Base-by-base conservation (phyloP, 2,113 vertebrate species). In the Circaetus cinerascens region DNA sequence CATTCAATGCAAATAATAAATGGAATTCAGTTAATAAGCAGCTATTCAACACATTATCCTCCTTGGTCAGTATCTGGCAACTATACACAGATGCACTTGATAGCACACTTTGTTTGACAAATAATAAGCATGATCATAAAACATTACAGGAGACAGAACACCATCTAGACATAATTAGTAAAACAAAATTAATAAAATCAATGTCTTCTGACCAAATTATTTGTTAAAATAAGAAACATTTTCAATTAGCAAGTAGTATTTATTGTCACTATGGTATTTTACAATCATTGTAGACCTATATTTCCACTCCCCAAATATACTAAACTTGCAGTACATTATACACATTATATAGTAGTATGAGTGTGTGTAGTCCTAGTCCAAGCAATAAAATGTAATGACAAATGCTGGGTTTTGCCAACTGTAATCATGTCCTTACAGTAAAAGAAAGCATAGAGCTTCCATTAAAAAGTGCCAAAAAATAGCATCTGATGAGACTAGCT, bases 61-160 rank as follows among this genome's bases (percentile, higher is more conserved):
- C 41, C 77, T 79, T 91, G 77, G 77, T 91, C 85, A 83, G 84
- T 94, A 53, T 45, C 84, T 93, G 84, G 86, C 69, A 94, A 60
- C 40, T 72, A 16, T 15, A 90, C 34, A 64, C 29, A 53, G 57
- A 88, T 43, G 57, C 16, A 82, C 63, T 55, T 71, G 77, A 93
- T 27, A 86, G 62, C 38, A 57, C 0, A 1, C 50, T 93, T 78
- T 91, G 72, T 36, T 88, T 69, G 87, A 83, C 77, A 94, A 91
- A 74, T 74, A 85, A 72, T 87, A 93, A 62, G 29, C 22, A 69
- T 4, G 45, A 88, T 59, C 57, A 91, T 45, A 88, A 91, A 89
- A 86, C 1, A 2, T 67, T 79, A 77, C 77, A 95, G 46, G 90
- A 93, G 81, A 85, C 51, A 77, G 76, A 91, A 69, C 10, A 90